Evolutionary conservation across 1,140 invertebrate species (phyloP).

Genomic region (Drosophila funebris): DNA sequence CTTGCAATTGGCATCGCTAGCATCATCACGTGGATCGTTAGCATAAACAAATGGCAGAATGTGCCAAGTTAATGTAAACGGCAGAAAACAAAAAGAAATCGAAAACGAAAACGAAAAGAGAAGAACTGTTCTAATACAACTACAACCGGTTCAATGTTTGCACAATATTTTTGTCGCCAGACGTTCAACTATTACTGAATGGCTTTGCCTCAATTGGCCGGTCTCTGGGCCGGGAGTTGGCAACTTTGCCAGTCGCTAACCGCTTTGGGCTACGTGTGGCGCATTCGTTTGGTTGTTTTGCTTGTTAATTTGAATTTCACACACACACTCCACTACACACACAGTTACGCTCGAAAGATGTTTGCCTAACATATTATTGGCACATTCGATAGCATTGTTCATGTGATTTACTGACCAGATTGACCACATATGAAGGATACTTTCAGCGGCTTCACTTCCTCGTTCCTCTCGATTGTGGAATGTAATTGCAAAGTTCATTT

Average conservation of each 20-base stretch:
- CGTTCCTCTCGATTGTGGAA: background rate
- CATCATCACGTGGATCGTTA: slow-evolving; percentile 66
- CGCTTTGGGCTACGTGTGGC: slow-evolving; percentile 59
- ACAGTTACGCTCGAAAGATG: background rate
- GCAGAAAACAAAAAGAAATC: background rate
- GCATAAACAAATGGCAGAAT: slow-evolving; percentile 34
- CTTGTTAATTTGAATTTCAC: slow-evolving; percentile 78
- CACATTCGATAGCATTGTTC: background rate
- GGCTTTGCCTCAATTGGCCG: slow-evolving; percentile 25
- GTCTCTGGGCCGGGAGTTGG: slow-evolving; percentile 10
- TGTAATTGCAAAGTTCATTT: slow-evolving; percentile 10
- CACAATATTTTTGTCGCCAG: slow-evolving; percentile 75
- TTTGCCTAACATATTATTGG: slow-evolving; percentile 12
- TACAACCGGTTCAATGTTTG: slow-evolving; percentile 80
- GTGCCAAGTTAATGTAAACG: slow-evolving; percentile 4
- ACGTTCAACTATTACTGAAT: slow-evolving; percentile 73
- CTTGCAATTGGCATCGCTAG: slow-evolving; percentile 24
- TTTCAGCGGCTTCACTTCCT: slow-evolving; percentile 44
- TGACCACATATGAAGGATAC: background rate
- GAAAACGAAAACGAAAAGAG: slow-evolving; percentile 1
- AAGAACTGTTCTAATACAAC: slow-evolving; percentile 38
- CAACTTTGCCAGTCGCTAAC: slow-evolving; percentile 23
- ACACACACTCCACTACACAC: slow-evolving; percentile 27
- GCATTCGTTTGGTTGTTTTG: slow-evolving; percentile 39
- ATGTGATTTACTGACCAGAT: background rate